Percentiles rank a stretch among this genome's conserved stretches.
phyloP scores from a whole-genome alignment of 1,140 invertebrate species.

The Acromyrmex heyeri region DNA sequence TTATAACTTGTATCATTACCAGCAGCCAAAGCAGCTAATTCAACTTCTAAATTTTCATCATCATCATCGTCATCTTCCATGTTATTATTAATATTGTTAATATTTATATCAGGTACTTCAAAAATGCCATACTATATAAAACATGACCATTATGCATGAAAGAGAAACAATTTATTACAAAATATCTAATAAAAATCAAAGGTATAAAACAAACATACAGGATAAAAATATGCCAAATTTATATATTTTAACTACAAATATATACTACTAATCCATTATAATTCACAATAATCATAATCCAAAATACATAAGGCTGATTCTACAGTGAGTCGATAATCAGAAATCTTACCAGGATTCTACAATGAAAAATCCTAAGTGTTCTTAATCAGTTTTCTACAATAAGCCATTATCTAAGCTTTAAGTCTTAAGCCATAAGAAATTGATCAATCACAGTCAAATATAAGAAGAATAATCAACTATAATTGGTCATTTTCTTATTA shows the following conservation, averaged over 20 bases:
- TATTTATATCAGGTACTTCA: slow-evolving; percentile 89
- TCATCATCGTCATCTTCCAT: slow-evolving; percentile 87
- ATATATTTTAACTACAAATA: neutral
- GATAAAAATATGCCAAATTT: neutral
- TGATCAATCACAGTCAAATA: too few relatives aligned
- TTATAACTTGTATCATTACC: slow-evolving; percentile 85
- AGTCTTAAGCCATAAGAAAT: too few relatives aligned
- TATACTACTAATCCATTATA: neutral
- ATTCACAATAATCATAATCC: too few relatives aligned
- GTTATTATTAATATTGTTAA: slow-evolving; percentile 88
- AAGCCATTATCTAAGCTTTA: too few relatives aligned
- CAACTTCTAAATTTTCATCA: slow-evolving; percentile 95
- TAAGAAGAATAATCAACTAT: too few relatives aligned
- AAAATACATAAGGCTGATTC: too few relatives aligned
- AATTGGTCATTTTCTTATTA: too few relatives aligned
- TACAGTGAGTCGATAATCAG: too few relatives aligned
- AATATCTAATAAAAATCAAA: slow-evolving; percentile 2
- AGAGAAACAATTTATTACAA: slow-evolving; percentile 22
- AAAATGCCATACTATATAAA: slow-evolving; percentile 90
- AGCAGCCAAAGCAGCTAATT: slow-evolving; percentile 92
- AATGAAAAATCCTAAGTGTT: too few relatives aligned
- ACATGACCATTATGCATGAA: slow-evolving; percentile 45
- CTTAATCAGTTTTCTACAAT: too few relatives aligned
- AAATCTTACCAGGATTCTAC: too few relatives aligned
- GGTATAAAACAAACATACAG: neutral